These are phyloP conservation scores for Drosophila trapezifrons DNA, from an alignment of 1,140 invertebrate species.

Conservation along the genomic window DNA sequence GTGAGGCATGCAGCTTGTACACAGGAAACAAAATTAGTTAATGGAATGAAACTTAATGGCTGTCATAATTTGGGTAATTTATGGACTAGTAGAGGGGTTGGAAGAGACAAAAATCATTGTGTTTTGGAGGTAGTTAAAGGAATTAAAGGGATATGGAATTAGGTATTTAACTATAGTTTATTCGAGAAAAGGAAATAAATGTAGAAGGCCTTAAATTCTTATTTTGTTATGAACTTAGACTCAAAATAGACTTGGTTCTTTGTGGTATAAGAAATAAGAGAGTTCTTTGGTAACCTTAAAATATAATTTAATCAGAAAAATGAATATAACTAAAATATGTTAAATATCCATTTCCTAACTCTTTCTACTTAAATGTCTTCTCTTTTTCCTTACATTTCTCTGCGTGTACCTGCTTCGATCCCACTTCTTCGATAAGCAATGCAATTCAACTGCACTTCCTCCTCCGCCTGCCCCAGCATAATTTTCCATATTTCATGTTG, in stretches of 20 bases:
- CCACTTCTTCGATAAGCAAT: constrained; percentile 47
- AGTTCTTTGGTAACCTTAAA: too few relatives aligned
- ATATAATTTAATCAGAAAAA: too few relatives aligned
- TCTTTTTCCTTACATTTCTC: not conserved
- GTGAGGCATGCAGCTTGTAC: constrained; percentile 21
- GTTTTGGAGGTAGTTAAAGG: not conserved
- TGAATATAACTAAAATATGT: too few relatives aligned
- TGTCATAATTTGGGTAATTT: not conserved
- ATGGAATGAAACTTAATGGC: not conserved
- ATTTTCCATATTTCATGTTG: constrained; percentile 73
- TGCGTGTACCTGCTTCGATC: constrained; percentile 7
- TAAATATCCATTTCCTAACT: too few relatives aligned
- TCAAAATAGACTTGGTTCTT: not conserved
- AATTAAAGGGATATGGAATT: not conserved
- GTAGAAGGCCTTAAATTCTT: not conserved
- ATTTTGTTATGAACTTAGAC: not conserved
- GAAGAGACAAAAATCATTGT: not conserved
- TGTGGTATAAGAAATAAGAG: too few relatives aligned
- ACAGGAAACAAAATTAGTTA: constrained; percentile 11
- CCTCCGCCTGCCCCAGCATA: constrained; percentile 41
- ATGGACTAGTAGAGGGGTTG: not conserved
- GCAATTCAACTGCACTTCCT: constrained; percentile 36
- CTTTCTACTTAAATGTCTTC: too few relatives aligned
- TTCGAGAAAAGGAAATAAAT: not conserved
- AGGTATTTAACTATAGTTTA: too few relatives aligned